Evolutionary conservation across 2,113 vertebrate genomes (phyloP).

Genomic region (Empidonax alnorum): DNA sequence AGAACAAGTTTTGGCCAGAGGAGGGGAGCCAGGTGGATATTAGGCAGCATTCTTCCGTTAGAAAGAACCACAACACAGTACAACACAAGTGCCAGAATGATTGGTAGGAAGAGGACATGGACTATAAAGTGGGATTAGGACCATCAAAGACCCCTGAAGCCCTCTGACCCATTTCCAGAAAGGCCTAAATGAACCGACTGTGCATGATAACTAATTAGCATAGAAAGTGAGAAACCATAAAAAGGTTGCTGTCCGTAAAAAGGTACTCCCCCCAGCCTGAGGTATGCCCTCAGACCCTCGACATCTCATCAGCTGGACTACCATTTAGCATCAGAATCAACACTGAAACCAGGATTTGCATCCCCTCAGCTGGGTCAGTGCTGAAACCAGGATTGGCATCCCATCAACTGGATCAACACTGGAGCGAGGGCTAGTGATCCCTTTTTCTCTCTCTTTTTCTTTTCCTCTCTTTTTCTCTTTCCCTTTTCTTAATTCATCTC

Average conservation of each 20-base stretch:
- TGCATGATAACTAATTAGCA: background rate
- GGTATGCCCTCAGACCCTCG: rapidly evolving
- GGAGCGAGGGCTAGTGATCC: background rate
- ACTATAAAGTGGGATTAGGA: background rate
- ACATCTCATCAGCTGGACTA: background rate
- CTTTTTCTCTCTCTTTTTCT: background rate
- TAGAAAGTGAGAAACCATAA: background rate
- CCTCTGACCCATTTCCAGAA: background rate
- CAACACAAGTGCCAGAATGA: background rate
- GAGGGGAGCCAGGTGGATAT: background rate
- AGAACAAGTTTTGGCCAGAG: background rate
- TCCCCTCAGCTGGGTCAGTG: background rate
- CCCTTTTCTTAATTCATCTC: background rate
- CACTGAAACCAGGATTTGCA: background rate
- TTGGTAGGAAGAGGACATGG: background rate
- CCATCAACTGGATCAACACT: background rate
- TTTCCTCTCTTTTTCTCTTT: background rate
- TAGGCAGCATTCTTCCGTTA: background rate
- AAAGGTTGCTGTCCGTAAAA: background rate
- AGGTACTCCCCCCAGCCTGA: background rate
- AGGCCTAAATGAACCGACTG: background rate
- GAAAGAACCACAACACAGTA: background rate
- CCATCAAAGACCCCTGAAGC: background rate
- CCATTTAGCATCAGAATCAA: background rate
- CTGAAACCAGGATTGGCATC: background rate